Conservation (phyloP, 2,113 vertebrate species). For the Rhea pennata region DNA sequence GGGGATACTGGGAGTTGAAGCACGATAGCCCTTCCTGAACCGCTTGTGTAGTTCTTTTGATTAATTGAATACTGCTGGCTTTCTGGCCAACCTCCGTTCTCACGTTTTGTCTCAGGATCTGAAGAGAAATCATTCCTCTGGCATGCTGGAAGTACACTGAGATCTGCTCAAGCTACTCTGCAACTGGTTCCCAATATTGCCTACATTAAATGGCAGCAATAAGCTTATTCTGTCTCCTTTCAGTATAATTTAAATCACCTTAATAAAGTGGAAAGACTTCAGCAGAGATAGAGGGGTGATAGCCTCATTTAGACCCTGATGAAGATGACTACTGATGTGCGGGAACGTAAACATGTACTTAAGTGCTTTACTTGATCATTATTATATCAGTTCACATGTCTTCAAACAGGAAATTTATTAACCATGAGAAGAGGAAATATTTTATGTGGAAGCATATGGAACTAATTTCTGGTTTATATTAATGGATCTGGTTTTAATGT, state of each 20-base stretch:
- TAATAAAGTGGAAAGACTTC: neutral
- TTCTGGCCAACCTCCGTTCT: neutral
- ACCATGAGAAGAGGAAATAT: neutral
- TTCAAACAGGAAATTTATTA: conserved; percentile 28
- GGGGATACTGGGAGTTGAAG: neutral
- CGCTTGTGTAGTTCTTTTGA: neutral
- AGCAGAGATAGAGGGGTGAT: neutral
- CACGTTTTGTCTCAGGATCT: neutral
- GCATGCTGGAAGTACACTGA: neutral
- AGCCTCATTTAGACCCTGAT: neutral
- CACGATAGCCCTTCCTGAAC: neutral
- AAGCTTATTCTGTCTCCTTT: neutral
- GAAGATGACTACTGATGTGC: neutral
- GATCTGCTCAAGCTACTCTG: neutral
- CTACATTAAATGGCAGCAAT: neutral
- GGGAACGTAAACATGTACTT: neutral
- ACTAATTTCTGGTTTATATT: conserved; percentile 31
- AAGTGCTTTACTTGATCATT: neutral
- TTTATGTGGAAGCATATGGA: conserved; percentile 15
- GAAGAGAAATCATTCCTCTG: neutral
- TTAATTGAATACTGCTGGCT: neutral
- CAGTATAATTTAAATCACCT: neutral
- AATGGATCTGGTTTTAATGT: neutral
- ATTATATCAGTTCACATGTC: neutral
- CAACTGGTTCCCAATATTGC: neutral